A percentile compares a stretch with the other conserved stretches of the same genome.
These are phyloP conservation scores for Microcebus tavaratra DNA, from an alignment of 2,113 vertebrate species.

Conservation along the genomic window DNA sequence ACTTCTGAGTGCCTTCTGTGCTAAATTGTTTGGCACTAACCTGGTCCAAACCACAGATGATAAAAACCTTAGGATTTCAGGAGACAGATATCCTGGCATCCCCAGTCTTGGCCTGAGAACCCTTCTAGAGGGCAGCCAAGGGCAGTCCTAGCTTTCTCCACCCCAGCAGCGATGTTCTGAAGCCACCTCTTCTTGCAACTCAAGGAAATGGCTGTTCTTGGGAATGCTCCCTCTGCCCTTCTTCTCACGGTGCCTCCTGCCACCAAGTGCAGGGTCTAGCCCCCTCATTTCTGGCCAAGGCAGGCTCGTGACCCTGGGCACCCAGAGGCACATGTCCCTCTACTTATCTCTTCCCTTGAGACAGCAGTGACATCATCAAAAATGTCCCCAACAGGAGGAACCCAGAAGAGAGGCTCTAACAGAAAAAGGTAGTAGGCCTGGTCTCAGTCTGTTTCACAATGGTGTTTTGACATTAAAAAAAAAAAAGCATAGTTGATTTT, in stretches of 20 bases:
- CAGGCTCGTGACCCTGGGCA: background rate
- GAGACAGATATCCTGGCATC: background rate
- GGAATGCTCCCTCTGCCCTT: background rate
- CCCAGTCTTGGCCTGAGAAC: background rate
- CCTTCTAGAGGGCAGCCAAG: background rate
- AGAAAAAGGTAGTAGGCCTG: background rate
- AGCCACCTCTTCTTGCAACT: fast-evolving
- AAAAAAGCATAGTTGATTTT: background rate
- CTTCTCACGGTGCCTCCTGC: background rate
- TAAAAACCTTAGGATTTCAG: background rate
- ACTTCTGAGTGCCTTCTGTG: background rate
- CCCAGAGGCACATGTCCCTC: background rate
- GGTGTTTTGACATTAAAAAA: background rate
- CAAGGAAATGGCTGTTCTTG: background rate
- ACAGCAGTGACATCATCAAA: background rate
- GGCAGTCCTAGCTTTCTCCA: background rate
- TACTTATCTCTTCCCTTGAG: background rate
- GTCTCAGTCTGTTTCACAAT: background rate
- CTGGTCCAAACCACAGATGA: background rate
- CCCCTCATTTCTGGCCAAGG: background rate
- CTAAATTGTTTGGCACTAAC: background rate
- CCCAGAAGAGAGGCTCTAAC: background rate
- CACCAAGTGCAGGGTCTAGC: background rate
- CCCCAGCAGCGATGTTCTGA: background rate
- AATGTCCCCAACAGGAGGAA: background rate